Percentiles rank a stretch among this genome's conserved stretches.
Evolutionary conservation across 2,888 invertebrate species (phyloP).

Genomic region (Mylabris sibirica): DNA sequence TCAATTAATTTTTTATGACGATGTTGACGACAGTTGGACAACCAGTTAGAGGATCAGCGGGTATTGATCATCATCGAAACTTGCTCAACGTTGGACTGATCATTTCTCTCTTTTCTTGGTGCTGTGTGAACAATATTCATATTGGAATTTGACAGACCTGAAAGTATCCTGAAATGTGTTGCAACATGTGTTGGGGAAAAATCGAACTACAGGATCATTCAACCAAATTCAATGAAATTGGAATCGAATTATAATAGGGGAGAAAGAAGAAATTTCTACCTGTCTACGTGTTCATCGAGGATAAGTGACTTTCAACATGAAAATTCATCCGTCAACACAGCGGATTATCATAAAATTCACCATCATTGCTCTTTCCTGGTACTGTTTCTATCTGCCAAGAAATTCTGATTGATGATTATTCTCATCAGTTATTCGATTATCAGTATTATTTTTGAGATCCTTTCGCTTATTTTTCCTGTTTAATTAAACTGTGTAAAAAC

Average conservation of each 20-base stretch:
- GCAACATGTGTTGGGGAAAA: too few species aligned
- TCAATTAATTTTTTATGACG: too few species aligned
- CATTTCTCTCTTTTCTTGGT: too few species aligned
- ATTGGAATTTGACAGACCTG: too few species aligned
- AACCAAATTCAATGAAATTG: too few species aligned
- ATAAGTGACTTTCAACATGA: neutral
- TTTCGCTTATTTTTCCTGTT: neutral
- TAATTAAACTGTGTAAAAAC: slow-evolving; percentile 4
- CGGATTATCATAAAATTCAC: neutral
- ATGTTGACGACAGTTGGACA: too few species aligned
- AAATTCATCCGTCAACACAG: neutral
- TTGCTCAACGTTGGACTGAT: too few species aligned
- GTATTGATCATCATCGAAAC: too few species aligned
- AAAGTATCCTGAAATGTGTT: too few species aligned
- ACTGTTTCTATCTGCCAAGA: neutral
- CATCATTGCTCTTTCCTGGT: neutral
- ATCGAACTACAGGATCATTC: too few species aligned
- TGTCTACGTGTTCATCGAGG: neutral
- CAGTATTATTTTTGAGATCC: neutral
- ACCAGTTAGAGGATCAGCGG: too few species aligned
- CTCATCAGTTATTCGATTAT: neutral
- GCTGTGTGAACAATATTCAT: too few species aligned
- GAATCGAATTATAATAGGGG: neutral
- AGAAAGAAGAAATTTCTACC: neutral
- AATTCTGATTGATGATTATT: neutral